Base-by-base conservation (phyloP, 2,888 invertebrate species). In the Orthonevra nobilis region DNA sequence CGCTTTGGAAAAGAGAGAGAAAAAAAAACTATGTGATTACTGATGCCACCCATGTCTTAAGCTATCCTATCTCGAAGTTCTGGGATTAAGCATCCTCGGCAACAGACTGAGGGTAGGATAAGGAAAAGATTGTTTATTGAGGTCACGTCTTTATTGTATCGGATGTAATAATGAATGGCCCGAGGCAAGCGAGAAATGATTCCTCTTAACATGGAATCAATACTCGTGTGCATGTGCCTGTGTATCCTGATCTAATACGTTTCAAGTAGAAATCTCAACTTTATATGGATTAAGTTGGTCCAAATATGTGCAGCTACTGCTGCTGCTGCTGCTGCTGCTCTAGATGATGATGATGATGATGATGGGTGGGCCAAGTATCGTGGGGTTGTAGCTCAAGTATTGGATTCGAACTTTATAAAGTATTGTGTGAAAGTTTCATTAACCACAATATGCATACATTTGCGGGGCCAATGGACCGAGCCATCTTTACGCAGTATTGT, bases 61-160 rank as follows among this genome's bases (percentile, higher is more conserved):
- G 28, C 26, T 32, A 36, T 19, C 46, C n/a, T n/a, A n/a, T n/a
- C n/a, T n/a, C n/a, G n/a, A n/a, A n/a, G n/a, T n/a, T n/a, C n/a
- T n/a, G n/a, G n/a, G n/a, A n/a, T n/a, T n/a, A n/a, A n/a, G n/a
- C n/a, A n/a, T n/a, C n/a, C n/a, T n/a, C n/a, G n/a, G n/a, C n/a
- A n/a, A n/a, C n/a, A n/a, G n/a, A n/a, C n/a, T n/a, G n/a, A n/a
- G n/a, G n/a, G n/a, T n/a, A n/a, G n/a, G n/a, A n/a, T 30, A 66
- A 48, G 56, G 60, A 56, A 81, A 75, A 82, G 79, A 82, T 82
- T 81, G 81, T 82, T 82, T 82, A 82, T 82, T 82, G 82, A 69
- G 82, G 81, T 82, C 82, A 82, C 82, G 82, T 82, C 74, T 81
- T 82, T 81, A 82, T 82, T 82, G 82, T 82, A 82, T 82, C 82